Conservation (phyloP, 2,888 invertebrate genomes). For the Clepsis dumicolana region DNA sequence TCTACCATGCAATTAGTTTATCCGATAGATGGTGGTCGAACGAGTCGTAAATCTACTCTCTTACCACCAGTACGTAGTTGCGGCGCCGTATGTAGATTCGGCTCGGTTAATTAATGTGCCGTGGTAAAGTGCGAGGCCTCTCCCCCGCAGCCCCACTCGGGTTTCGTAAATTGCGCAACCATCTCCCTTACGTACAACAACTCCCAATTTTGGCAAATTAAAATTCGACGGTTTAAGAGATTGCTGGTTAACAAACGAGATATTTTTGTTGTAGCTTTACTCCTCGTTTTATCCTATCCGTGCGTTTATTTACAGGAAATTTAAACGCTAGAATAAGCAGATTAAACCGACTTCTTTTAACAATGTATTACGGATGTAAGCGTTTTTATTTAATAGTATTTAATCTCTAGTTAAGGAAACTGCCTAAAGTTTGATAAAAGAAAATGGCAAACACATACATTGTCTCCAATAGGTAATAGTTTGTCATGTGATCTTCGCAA, state of each 20-base stretch:
- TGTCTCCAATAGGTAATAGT: slow-evolving; percentile 48
- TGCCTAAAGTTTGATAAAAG: not conserved
- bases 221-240: slow-evolving; percentile 66
- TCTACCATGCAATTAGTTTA: slow-evolving; percentile 83
- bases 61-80: slow-evolving; percentile 79
- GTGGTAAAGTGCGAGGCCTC: slow-evolving; percentile 79
- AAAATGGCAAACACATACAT: slow-evolving; percentile 27
- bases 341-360: not conserved
- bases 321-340: not conserved
- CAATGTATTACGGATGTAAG: not conserved
- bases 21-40: slow-evolving; percentile 84
- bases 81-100: slow-evolving; percentile 83
- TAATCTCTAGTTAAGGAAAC: not conserved
- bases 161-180: slow-evolving; percentile 81
- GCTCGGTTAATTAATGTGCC: slow-evolving; percentile 83
- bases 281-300: slow-evolving; percentile 27
- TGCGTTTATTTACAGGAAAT: not conserved
- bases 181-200: slow-evolving; percentile 76
- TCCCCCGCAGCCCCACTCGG: slow-evolving; percentile 72
- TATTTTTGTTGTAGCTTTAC: slow-evolving; percentile 35
- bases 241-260: slow-evolving; percentile 50
- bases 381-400: not conserved
- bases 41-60: slow-evolving; percentile 83
- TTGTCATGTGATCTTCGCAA: slow-evolving; percentile 63
- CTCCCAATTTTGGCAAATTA: slow-evolving; percentile 74